Evolutionary conservation across 2,888 invertebrate species (phyloP), one percentile per base, ranked within the genome.

Genomic region (Harmothoe impar): DNA sequence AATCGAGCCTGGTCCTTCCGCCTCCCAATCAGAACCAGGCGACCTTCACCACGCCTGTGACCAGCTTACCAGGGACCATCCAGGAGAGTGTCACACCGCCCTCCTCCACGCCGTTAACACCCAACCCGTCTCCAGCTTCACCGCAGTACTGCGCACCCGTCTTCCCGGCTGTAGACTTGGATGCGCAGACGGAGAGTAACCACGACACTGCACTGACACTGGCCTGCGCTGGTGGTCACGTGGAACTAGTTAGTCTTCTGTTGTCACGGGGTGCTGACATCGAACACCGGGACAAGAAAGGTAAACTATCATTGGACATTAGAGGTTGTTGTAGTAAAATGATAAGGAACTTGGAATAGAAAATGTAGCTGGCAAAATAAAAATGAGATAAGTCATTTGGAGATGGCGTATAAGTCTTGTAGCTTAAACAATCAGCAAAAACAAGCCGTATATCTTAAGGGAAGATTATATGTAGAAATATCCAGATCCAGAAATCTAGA

Each of bases 141-240:
- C 94, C 94, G 0, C 94, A 90, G 92, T 89, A 92, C 86, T 89
- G 90, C 17, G 94, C 95, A 25, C 94, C 95, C 23, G 93, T 98
- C 97, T 94, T 93, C 93, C 94, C 95, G 0, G 51, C 91, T 10
- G 93, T 96, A 43, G 99, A 99, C 96, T 98, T 99, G 93, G 99
- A 99, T 96, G 98, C 98, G 12, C 98, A 99, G 96, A 99, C 99
- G 0, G 99, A 99, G 96, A 98, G 98, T 94, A 99, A 99, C 97
- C 99, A 99, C 96, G 99, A 99, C 96, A 99, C 99, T 5, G 99
- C 99, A 90, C 97, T 99, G 91, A 99, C 99, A 56, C 97, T 99
- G 92, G 99, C 99, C 86, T 99, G 99, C 96, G 98, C 99, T 91
- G 99, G 99, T 92, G 96, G 96, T 31, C 99, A 99, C 0, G 98